Evolutionary conservation across 2,797 vertebrate genomes (phyloP).

Genomic region (Sparus aurata): DNA sequence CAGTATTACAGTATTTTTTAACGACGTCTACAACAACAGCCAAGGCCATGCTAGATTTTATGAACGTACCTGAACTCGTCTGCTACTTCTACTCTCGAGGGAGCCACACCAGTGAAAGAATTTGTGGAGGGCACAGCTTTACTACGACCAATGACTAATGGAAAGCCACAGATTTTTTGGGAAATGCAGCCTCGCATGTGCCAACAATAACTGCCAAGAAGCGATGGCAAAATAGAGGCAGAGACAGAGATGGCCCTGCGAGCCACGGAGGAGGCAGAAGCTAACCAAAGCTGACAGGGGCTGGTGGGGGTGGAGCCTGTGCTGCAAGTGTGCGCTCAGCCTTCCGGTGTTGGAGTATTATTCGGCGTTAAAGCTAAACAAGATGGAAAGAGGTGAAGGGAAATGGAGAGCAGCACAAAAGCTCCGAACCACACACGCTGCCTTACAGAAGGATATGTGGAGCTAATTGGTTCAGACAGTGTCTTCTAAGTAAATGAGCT

Average conservation of each 20-base stretch:
- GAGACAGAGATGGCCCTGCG: slow-evolving; percentile 38
- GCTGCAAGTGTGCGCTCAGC: slow-evolving; percentile 19
- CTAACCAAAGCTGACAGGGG: slow-evolving; percentile 40
- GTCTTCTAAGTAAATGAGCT: not conserved
- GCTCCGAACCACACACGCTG: not conserved
- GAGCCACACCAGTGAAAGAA: not conserved
- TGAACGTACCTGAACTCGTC: not conserved
- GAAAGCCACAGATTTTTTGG: slow-evolving; percentile 25
- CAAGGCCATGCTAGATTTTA: not conserved
- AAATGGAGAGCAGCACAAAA: not conserved
- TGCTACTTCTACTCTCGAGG: not conserved
- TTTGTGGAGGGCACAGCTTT: slow-evolving; percentile 16
- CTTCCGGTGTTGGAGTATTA: slow-evolving; percentile 20
- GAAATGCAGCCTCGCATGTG: slow-evolving; percentile 35
- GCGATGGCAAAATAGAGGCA: slow-evolving; percentile 40
- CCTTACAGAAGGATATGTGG: not conserved
- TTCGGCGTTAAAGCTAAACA: slow-evolving; percentile 1
- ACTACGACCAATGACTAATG: slow-evolving; percentile 33
- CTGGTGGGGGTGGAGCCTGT: slow-evolving; percentile 21
- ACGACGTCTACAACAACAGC: not conserved
- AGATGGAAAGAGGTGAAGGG: not conserved
- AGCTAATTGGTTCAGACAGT: not conserved
- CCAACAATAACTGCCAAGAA: slow-evolving; percentile 60
- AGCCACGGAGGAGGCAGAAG: slow-evolving; percentile 52
- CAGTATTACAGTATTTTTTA: not conserved